Percentiles rank a stretch among this genome's conserved stretches.
Evolutionary conservation across 1,140 invertebrate genomes (phyloP).

Genomic region (Drosophila pallidifrons): DNA sequence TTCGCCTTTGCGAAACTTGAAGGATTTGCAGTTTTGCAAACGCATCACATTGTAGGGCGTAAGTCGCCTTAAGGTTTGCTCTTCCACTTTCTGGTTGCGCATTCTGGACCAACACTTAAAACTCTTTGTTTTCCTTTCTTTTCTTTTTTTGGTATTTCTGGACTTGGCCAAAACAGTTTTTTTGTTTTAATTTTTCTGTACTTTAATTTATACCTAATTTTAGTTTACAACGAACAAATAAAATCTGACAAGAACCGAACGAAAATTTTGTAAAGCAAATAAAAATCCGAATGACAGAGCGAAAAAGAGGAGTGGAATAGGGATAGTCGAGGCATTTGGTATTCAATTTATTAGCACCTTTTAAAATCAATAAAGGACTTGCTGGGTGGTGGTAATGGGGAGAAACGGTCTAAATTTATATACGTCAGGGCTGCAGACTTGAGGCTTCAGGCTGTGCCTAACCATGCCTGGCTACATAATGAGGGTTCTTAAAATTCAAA

Average conservation of each 20-base stretch:
- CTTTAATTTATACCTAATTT: constrained; percentile 13
- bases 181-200: constrained; percentile 9
- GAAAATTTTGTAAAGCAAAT: not conserved
- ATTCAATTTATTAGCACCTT: constrained; percentile 29
- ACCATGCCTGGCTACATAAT: constrained; percentile 44
- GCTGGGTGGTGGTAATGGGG: not conserved
- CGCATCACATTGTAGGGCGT: constrained; percentile 46
- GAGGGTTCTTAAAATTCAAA: constrained; percentile 69
- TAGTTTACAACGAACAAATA: constrained; percentile 7
- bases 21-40: constrained; percentile 47
- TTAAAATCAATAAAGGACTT: constrained; percentile 23
- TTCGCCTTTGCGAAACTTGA: constrained; percentile 17
- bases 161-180: constrained; percentile 7
- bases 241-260: constrained; percentile 11
- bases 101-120: not conserved
- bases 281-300: not conserved
- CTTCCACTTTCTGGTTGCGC: not conserved
- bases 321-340: not conserved
- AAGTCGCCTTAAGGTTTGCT: not conserved
- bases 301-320: not conserved
- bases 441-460: not conserved
- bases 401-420: constrained; percentile 52
- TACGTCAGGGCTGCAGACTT: not conserved
- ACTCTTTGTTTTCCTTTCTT: not conserved
- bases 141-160: not conserved